These are phyloP conservation scores for Pharmacophagus antenor DNA, from an alignment of 2,888 invertebrate genomes.

Conservation along the genomic window DNA sequence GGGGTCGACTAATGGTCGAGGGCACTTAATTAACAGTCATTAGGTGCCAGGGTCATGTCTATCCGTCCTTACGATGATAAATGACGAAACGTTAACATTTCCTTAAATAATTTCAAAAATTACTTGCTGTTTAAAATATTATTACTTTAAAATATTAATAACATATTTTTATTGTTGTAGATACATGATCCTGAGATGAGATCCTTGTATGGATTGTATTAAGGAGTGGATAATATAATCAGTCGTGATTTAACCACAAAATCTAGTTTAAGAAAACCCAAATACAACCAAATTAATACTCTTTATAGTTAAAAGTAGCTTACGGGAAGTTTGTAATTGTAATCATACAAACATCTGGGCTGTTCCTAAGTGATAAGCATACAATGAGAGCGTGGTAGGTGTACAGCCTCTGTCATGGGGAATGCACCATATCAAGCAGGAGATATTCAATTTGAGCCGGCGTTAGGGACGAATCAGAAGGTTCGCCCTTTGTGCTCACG, in stretches of 20 bases:
- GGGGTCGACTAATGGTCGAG: background rate
- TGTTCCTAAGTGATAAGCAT: no score
- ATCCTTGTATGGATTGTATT: background rate
- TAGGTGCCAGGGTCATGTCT: slow-evolving; percentile 2
- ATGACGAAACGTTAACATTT: background rate
- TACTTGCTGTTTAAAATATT: background rate
- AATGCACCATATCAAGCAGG: slow-evolving; percentile 4
- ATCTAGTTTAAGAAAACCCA: no score
- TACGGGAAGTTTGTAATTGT: no score
- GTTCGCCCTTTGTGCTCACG: background rate
- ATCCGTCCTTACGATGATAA: background rate
- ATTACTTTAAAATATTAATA: background rate
- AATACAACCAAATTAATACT: no score
- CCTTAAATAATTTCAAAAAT: background rate
- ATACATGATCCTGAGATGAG: no score
- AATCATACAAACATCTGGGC: no score
- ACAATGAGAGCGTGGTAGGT: background rate
- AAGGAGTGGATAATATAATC: background rate
- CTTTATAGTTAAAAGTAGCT: no score
- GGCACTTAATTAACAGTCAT: slow-evolving; percentile 11
- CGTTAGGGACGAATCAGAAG: background rate
- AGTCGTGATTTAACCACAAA: background rate
- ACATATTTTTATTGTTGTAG: no score
- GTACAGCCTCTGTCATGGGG: slow-evolving; percentile 17
- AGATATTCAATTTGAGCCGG: slow-evolving; percentile 2